phyloP scores from a whole-genome alignment of 2,797 vertebrate species.

The Gambusia yucatana region DNA sequence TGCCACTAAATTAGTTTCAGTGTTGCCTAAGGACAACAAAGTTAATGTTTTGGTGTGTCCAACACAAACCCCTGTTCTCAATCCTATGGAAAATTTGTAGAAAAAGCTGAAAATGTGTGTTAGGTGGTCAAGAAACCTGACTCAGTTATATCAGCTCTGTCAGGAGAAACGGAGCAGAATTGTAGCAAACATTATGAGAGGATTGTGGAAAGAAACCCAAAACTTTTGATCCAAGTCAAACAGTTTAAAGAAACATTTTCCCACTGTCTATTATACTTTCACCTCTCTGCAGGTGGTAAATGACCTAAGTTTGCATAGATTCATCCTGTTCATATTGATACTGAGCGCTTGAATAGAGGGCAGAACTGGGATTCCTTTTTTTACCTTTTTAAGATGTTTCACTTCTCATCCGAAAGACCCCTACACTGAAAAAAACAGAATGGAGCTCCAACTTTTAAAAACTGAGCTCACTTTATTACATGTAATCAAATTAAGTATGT shows the following conservation, averaged over 20 bases:
- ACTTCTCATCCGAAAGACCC: neutral
- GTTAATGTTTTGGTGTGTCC: neutral
- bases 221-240: neutral
- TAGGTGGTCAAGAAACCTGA: neutral
- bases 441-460: no score
- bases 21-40: neutral
- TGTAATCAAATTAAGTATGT: no score
- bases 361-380: neutral
- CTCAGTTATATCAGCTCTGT: neutral
- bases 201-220: neutral
- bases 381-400: neutral
- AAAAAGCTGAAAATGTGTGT: neutral
- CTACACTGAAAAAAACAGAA: no score
- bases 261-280: neutral
- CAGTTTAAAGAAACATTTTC: neutral
- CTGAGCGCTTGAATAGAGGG: neutral
- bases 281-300: neutral
- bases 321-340: slow-evolving; percentile 5
- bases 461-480: no score
- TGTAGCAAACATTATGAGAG: neutral
- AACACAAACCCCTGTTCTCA: neutral
- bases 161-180: neutral
- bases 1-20: neutral
- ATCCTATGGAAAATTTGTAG: neutral
- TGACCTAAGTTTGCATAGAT: neutral